Base-by-base conservation (phyloP, 2,113 vertebrate species). In the Siniperca knerii region DNA sequence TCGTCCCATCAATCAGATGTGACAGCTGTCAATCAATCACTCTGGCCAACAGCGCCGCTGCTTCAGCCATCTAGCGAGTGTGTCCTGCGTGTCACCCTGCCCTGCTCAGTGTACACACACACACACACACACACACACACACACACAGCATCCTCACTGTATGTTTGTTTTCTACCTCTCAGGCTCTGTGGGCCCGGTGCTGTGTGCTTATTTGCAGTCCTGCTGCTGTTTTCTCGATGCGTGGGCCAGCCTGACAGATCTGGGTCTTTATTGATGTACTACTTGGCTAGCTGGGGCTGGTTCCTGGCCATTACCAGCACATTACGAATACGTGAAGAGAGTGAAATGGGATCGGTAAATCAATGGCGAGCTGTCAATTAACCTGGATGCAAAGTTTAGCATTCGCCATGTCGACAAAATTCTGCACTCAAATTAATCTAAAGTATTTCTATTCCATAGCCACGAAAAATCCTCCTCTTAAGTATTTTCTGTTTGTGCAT, bases 241-340 rank as follows among this genome's bases (percentile, higher is more conserved):
- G 89, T 91, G 84, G 85, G 90, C 90, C 77, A 15, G 58, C 23
- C 20, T 93, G 91, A 93, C 91, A 94, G 87, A 92, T 92, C 90
- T 93, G 89, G 92, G 90, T 92, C 89, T 91, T 69, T 78, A n/a
- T 44, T 92, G 91, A 94, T 60, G 77, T 37, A 84, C 70, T 42
- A 23, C 86, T 81, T 86, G 85, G 85, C 85, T 67, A 37, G 75
- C 73, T 42, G 40, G 65, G 79, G 75, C 85, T 74, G 86, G 86
- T 85, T 79, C 81, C 87, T 54, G 68, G 79, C 83, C 89, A 65
- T 82, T 79, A 82, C 44, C 42, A 37, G 74, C 88, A 81, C 60
- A 84, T 83, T 74, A 85, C 74, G n/a, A 77, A 84, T 68, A 57
- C 57, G 88, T 78, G 71, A 58, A 69, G 79, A 81, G 57, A 71